These are phyloP conservation scores for Nylanderia fulva DNA, from an alignment of 1,140 invertebrate species.

Conservation along the genomic window DNA sequence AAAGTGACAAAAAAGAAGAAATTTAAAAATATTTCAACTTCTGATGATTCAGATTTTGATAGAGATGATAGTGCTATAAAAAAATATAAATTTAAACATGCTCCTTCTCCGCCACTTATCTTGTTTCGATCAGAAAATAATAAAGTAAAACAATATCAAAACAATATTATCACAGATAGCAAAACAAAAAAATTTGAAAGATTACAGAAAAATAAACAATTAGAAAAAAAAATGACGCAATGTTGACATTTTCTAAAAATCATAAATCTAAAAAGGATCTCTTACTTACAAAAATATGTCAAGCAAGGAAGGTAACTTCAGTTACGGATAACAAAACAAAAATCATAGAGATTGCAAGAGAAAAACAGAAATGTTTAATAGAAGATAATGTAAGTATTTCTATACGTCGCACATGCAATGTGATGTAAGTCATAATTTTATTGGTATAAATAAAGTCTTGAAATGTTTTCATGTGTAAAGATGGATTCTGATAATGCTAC, in stretches of 20 bases:
- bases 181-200: background rate
- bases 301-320: slow-evolving; percentile 1
- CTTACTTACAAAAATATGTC: slow-evolving; percentile 20
- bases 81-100: background rate
- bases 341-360: slow-evolving; percentile 6
- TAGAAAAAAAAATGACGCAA: background rate
- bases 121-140: background rate
- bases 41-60: slow-evolving; percentile 1
- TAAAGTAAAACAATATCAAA: background rate
- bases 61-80: background rate
- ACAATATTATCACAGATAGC: background rate
- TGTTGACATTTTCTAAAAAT: background rate
- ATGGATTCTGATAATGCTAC: background rate
- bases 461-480: background rate
- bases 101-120: background rate
- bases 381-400: slow-evolving; percentile 4
- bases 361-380: slow-evolving; percentile 1
- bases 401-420: background rate
- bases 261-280: background rate
- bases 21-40: background rate
- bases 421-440: slow-evolving; percentile 3
- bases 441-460: background rate
- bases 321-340: background rate
- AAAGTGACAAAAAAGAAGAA: background rate
- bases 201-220: background rate